These are phyloP conservation scores for Zoanthus solanderi DNA, from an alignment of 92 coral and sea anemone genomes.

Conservation along the genomic window DNA sequence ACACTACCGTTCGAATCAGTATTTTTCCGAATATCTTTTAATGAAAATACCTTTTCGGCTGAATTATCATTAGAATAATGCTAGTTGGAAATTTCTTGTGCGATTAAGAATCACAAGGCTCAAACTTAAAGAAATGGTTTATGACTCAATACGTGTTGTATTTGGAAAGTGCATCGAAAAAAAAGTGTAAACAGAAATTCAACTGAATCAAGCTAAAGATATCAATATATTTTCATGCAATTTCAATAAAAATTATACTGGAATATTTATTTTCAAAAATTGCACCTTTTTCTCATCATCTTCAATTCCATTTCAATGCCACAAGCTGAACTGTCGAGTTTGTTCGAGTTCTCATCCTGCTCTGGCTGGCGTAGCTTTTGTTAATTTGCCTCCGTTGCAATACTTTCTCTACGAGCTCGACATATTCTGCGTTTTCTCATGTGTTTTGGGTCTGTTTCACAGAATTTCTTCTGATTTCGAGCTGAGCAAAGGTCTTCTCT, in stretches of 20 bases:
- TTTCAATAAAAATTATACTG: too few relatives aligned
- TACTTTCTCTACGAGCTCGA: slow-evolving; percentile 7
- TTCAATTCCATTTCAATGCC: too few relatives aligned
- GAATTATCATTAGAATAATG: neutral
- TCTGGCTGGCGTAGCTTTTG: neutral
- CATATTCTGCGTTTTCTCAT: slow-evolving; percentile 12
- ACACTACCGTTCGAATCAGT: neutral
- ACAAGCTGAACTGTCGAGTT: neutral
- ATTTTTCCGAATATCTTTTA: neutral
- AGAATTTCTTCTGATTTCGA: too few relatives aligned
- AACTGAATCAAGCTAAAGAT: neutral
- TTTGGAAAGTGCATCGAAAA: neutral
- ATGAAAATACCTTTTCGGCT: neutral
- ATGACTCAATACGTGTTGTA: neutral
- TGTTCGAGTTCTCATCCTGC: neutral
- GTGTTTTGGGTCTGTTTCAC: neutral
- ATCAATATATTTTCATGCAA: neutral
- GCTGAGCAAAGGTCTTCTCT: too few relatives aligned
- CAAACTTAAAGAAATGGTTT: neutral
- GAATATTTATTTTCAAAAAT: neutral
- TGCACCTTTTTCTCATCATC: neutral
- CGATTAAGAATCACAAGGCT: neutral
- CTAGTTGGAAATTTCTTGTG: neutral
- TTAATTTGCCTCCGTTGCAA: neutral
- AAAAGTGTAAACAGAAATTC: neutral